A percentile compares a stretch with the other conserved stretches of the same genome.
Conservation (phyloP, 2,888 invertebrate genomes). For the Beris chalybata region DNA sequence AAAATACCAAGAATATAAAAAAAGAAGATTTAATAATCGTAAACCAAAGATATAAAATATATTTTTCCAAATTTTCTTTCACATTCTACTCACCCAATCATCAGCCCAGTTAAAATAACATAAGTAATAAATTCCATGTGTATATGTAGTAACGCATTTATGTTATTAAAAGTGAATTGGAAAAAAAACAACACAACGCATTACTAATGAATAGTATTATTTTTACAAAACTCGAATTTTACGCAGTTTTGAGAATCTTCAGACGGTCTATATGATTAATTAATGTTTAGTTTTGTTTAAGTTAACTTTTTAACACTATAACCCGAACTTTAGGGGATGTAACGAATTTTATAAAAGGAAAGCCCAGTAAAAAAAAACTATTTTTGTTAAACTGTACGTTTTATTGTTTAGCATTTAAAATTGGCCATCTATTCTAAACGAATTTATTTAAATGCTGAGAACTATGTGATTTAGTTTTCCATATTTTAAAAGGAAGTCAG, state of each 20-base stretch:
- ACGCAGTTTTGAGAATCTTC: no score
- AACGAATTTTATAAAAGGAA: not conserved
- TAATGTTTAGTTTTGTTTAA: no score
- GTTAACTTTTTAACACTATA: not conserved
- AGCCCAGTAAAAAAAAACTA: not conserved
- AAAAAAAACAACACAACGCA: constrained; percentile 13
- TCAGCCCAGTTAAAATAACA: not conserved
- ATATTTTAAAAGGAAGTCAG: not conserved
- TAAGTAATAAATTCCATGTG: not conserved
- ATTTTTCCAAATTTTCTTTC: no score
- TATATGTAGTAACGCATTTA: not conserved
- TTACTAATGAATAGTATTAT: constrained; percentile 13
- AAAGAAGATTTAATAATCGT: not conserved
- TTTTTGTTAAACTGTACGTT: not conserved
- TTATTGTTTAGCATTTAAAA: not conserved
- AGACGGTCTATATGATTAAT: no score
- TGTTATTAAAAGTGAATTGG: not conserved
- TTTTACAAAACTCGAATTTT: not conserved
- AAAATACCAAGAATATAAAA: not conserved
- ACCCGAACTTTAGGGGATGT: not conserved
- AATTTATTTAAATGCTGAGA: not conserved
- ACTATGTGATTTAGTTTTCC: no score
- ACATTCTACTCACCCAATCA: no score
- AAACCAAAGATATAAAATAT: not conserved
- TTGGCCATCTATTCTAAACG: not conserved